These are phyloP conservation scores for Hirudinaria manillensis DNA, from an alignment of 2,888 invertebrate genomes.

Conservation along the genomic window DNA sequence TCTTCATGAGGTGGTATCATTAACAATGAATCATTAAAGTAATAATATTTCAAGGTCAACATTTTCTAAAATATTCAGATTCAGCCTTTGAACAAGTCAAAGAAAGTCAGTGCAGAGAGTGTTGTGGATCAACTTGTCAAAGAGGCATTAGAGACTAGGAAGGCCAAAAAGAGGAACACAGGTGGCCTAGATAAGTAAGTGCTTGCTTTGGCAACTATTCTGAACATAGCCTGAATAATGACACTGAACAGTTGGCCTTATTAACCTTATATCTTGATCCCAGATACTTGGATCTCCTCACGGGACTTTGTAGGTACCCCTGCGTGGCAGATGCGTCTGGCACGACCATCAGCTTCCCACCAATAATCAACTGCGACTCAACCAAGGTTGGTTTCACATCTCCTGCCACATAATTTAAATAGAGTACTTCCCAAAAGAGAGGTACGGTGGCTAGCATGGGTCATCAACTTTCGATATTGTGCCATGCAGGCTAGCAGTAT, in stretches of 20 bases:
- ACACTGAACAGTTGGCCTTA: neutral
- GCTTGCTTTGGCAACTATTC: neutral
- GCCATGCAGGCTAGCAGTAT: too few relatives aligned
- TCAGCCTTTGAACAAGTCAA: slow-evolving; percentile 62
- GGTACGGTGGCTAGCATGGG: too few relatives aligned
- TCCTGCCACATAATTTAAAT: too few relatives aligned
- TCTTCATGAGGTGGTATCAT: neutral
- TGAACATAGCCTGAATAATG: neutral
- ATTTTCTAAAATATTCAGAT: slow-evolving; percentile 20
- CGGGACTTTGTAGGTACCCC: slow-evolving; percentile 69
- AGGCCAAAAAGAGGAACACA: slow-evolving; percentile 75
- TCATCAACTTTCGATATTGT: too few relatives aligned
- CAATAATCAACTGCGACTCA: slow-evolving; percentile 75
- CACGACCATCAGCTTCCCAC: slow-evolving; percentile 73
- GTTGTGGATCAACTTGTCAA: slow-evolving; percentile 66
- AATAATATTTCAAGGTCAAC: neutral
- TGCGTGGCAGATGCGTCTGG: slow-evolving; percentile 65
- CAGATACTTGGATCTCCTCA: slow-evolving; percentile 69
- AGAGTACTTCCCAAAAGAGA: too few relatives aligned
- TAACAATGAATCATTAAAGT: neutral
- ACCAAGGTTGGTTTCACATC: slow-evolving; percentile 62
- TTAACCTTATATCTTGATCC: neutral
- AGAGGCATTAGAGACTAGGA: slow-evolving; percentile 73
- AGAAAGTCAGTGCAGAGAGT: slow-evolving; percentile 63
- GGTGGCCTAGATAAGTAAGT: slow-evolving; percentile 71